These are phyloP conservation scores for Luscinia megarhynchos DNA, from an alignment of 2,797 vertebrate species.

Conservation along the genomic window DNA sequence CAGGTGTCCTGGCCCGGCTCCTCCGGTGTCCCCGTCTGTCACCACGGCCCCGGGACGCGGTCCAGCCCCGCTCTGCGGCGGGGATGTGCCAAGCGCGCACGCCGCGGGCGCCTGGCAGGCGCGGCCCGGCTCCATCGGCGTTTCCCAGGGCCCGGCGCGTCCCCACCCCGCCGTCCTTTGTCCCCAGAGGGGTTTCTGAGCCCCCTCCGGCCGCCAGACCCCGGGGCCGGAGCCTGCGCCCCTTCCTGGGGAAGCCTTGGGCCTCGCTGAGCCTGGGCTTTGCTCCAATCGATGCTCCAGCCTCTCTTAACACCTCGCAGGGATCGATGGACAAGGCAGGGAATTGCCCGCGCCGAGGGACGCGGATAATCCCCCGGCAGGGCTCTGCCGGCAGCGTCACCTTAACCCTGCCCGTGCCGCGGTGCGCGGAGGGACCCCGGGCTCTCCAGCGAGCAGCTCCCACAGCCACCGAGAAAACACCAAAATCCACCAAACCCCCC, in stretches of 20 bases:
- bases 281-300: slow-evolving; percentile 36
- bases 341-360: slow-evolving; percentile 19
- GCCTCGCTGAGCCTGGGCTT: not conserved
- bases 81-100: not conserved
- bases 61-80: not conserved
- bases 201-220: not conserved
- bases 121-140: rapidly evolving
- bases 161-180: rapidly evolving
- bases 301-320: slow-evolving; percentile 39
- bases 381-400: not conserved
- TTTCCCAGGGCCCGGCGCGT: not conserved
- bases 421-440: too few relatives aligned
- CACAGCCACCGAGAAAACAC: rapidly evolving
- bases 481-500: not conserved
- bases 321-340: slow-evolving; percentile 69
- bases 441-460: not conserved
- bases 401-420: not conserved
- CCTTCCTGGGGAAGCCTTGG: not conserved
- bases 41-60: not conserved
- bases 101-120: slow-evolving; percentile 19
- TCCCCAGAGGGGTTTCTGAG: not conserved
- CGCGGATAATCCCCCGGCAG: not conserved
- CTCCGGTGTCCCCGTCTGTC: not conserved
- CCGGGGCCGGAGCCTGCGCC: rapidly evolving
- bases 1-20: not conserved